Percentiles rank a stretch among this genome's conserved stretches.
phyloP scores from a whole-genome alignment of 2,113 vertebrate genomes.

The Vireo altiloquus region DNA sequence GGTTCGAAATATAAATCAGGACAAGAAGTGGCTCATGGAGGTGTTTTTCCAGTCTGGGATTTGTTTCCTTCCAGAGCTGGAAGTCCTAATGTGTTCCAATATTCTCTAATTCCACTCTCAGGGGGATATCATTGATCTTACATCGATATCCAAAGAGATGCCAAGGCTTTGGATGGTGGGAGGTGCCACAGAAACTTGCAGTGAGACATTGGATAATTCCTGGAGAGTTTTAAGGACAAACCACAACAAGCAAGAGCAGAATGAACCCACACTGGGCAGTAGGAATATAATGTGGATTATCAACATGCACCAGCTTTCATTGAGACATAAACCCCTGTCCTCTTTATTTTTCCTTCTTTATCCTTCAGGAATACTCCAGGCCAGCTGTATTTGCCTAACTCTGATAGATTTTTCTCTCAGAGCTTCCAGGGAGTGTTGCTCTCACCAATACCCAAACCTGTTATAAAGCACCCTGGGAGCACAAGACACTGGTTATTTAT shows the following conservation, averaged over 20 bases:
- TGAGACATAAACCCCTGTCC: not conserved
- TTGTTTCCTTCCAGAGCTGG: not conserved
- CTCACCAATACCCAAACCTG: not conserved
- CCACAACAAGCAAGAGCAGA: not conserved
- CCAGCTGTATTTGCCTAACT: not conserved
- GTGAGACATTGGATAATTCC: not conserved
- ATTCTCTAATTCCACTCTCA: not conserved
- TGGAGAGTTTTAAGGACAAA: not conserved
- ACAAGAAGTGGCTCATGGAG: not conserved
- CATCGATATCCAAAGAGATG: not conserved
- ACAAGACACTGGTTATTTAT: accelerated
- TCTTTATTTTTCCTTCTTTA: not conserved
- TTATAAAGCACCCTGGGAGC: not conserved
- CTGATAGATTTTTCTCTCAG: not conserved
- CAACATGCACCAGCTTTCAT: not conserved
- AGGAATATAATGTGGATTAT: not conserved
- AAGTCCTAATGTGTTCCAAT: not conserved
- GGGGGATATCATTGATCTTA: not conserved
- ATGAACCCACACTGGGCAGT: accelerated
- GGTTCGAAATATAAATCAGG: not conserved
- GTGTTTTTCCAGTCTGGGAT: not conserved
- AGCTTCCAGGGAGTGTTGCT: not conserved
- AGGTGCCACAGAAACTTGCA: not conserved
- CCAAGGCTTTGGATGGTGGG: not conserved
- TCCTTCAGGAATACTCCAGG: not conserved